Evolutionary conservation across 2,888 invertebrate genomes (phyloP), one percentile per base, ranked within the genome.

Genomic region (Lissonota sp.): DNA sequence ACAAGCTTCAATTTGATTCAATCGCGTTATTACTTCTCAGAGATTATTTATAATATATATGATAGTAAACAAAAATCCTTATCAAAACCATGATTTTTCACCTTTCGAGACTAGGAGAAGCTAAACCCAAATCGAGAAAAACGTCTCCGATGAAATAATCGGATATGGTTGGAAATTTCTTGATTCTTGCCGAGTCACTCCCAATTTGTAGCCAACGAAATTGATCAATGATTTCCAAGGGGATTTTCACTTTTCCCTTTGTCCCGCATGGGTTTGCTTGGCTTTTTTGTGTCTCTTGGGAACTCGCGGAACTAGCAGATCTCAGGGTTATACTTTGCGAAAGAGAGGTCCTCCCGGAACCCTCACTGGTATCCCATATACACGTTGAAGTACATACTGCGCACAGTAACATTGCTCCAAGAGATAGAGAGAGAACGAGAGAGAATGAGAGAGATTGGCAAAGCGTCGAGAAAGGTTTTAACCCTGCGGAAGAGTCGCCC

Each of bases 311-410:
- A 79, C 71, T 69, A 8, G 37, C 10, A 75, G 79, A 79, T 79
- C 79, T 76, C 82, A 82, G 76, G 69, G 67, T 82, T 76, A 26
- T 3, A 62, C 55, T 58, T 42, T 51, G 12, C n/a, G 60, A 70
- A 55, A 58, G n/a, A 67, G 60, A 69, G 80, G 76, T 77, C 82
- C 79, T 82, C 76, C 79, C 72, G 80, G 80, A 82, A 80, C 76
- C 69, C 49, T 55, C 39, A 12, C 14, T 53, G 67, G 80, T 49
- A 73, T 80, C 55, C 67, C 55, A 12, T 8, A 69, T 67, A 67
- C 60, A 75, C 49, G 58, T n/a, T 53, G 49, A 40, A 58, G 58
- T 72, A 73, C 63, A 55, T 66, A 69, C 60, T 55, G 62, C 62
- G 37, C 26, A 26, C 44, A 8, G 75, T 76, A 71, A 69, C 69